Percentiles rank a stretch among this genome's conserved stretches.
phyloP scores from a whole-genome alignment of 1,140 invertebrate species.

The Drosophila littoralis region DNA sequence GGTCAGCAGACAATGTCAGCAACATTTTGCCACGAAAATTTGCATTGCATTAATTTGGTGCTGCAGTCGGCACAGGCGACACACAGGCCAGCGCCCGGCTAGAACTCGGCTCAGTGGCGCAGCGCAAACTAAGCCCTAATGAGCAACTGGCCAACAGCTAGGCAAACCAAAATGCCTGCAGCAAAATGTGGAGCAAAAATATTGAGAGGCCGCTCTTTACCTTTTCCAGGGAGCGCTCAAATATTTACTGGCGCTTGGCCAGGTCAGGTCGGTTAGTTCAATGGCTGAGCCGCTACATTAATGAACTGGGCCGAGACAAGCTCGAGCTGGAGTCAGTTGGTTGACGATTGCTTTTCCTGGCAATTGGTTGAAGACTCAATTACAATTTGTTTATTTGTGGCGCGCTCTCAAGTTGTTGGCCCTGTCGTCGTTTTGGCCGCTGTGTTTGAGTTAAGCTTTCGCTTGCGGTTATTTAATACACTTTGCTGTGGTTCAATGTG shows the following conservation, averaged over 20 bases:
- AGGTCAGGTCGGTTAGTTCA: background rate
- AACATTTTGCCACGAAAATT: constrained; percentile 59
- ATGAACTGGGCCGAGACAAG: constrained; percentile 43
- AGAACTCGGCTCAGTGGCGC: background rate
- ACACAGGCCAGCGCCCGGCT: background rate
- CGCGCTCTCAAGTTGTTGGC: constrained; percentile 41
- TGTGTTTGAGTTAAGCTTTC: constrained; percentile 68
- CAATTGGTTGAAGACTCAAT: constrained; percentile 62
- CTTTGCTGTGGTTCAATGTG: constrained; percentile 50
- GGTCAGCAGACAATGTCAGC: constrained; percentile 77
- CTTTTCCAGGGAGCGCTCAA: constrained; percentile 6
- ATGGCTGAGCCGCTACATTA: constrained; percentile 33
- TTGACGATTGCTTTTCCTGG: constrained; percentile 3
- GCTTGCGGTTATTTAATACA: constrained; percentile 81
- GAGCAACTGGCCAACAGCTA: constrained; percentile 25
- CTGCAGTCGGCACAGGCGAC: background rate
- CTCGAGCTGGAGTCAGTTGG: background rate
- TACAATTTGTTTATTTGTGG: constrained; percentile 59
- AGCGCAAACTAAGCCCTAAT: constrained; percentile 27
- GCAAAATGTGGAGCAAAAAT: constrained; percentile 34
- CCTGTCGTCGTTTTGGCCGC: constrained; percentile 41
- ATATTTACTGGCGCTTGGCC: constrained; percentile 9
- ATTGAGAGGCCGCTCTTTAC: background rate
- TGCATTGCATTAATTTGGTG: constrained; percentile 55
- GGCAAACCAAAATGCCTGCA: background rate